These are phyloP conservation scores for Mormyrops attenuatus DNA, from an alignment of 2,797 vertebrate genomes.

Conservation along the genomic window DNA sequence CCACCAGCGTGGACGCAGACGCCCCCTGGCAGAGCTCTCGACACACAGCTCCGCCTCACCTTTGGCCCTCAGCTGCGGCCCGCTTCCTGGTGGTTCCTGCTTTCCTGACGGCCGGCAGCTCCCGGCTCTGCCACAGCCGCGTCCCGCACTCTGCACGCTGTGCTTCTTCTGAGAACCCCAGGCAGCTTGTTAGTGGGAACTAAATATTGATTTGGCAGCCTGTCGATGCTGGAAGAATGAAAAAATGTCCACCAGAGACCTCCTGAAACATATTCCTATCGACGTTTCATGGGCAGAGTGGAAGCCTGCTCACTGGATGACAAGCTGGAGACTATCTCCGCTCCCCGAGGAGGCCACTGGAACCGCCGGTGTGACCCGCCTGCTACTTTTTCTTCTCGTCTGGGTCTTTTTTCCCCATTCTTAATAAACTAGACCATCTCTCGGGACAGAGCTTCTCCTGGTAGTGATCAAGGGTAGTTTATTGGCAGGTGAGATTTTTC, in stretches of 20 bases:
- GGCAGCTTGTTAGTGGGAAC: slow-evolving; percentile 99
- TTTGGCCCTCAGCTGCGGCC: slow-evolving; percentile 53
- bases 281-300: slow-evolving; percentile 75
- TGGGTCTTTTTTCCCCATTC: slow-evolving; percentile 72
- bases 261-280: slow-evolving; percentile 31
- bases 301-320: slow-evolving; percentile 75
- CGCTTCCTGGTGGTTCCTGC: slow-evolving; percentile 89
- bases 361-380: slow-evolving; percentile 81
- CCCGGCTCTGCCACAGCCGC: slow-evolving; percentile 57
- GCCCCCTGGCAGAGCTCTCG: not conserved
- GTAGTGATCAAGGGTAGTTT: slow-evolving; percentile 82
- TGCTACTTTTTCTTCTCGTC: slow-evolving; percentile 92
- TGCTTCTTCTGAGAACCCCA: slow-evolving; percentile 92
- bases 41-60: slow-evolving; percentile 45
- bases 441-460: slow-evolving; percentile 71
- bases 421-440: slow-evolving; percentile 69
- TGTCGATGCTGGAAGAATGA: slow-evolving; percentile 99
- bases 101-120: slow-evolving; percentile 97
- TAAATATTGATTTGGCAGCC: slow-evolving; percentile 99
- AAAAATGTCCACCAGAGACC: slow-evolving; percentile 99
- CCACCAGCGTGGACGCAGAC: not conserved
- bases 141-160: slow-evolving; percentile 73
- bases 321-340: slow-evolving; percentile 69
- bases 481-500: slow-evolving; percentile 72
- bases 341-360: slow-evolving; percentile 71